A percentile compares a stretch with the other conserved stretches of the same genome.
Evolutionary conservation across 2,888 invertebrate species (phyloP).

Genomic region (Drosophila vallismaia): DNA sequence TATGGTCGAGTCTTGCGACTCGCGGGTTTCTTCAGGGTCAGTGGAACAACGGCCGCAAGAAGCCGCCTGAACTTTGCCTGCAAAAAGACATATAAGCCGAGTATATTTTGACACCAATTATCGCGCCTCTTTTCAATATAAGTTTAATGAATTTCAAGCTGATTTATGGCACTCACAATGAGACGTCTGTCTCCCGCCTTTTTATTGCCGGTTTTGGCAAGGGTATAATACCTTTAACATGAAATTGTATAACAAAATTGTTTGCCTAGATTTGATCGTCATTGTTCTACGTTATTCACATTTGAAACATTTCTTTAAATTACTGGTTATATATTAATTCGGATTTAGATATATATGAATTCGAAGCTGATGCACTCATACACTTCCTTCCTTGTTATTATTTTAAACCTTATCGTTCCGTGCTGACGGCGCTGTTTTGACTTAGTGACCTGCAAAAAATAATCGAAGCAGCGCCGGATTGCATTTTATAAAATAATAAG

Average conservation of each 20-base stretch:
- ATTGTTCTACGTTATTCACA: neutral
- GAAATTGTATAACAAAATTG: neutral
- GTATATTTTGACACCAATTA: slow-evolving; percentile 50
- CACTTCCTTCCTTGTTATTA: slow-evolving; percentile 1
- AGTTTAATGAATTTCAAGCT: slow-evolving; percentile 44
- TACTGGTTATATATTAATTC: neutral
- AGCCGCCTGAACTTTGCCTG: slow-evolving; percentile 53
- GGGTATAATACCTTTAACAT: neutral
- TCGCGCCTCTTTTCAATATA: slow-evolving; percentile 50
- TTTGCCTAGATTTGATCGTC: neutral
- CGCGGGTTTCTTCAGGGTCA: slow-evolving; percentile 64
- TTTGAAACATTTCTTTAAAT: neutral
- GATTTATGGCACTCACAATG: slow-evolving; percentile 34
- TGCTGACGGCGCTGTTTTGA: slow-evolving; percentile 36
- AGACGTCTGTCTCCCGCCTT: slow-evolving; percentile 6
- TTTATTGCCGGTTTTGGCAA: neutral
- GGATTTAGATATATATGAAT: neutral
- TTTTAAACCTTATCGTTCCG: slow-evolving; percentile 17
- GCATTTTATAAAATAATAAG: slow-evolving; percentile 39
- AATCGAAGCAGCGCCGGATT: slow-evolving; percentile 24
- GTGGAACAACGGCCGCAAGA: slow-evolving; percentile 48
- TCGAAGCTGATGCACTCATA: neutral
- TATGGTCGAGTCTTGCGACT: slow-evolving; percentile 7
- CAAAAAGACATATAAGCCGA: slow-evolving; percentile 29
- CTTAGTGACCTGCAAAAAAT: slow-evolving; percentile 34